A percentile compares a stretch with the other conserved stretches of the same genome.
Evolutionary conservation across 2,797 vertebrate species (phyloP).

Genomic region (Pterois miles): DNA sequence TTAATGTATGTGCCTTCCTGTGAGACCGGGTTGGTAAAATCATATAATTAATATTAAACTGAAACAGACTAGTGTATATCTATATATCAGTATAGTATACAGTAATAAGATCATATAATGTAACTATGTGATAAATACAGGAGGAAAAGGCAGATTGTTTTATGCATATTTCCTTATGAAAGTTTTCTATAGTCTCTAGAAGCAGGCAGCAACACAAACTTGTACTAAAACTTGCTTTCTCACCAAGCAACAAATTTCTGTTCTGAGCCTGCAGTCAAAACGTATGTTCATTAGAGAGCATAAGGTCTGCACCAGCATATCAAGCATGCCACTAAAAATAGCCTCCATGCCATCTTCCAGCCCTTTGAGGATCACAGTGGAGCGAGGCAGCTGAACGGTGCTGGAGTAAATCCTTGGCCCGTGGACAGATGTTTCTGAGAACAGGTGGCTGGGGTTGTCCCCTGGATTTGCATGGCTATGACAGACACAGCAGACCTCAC

Average conservation of each 20-base stretch:
- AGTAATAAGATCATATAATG: not conserved
- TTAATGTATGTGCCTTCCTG: too few species aligned
- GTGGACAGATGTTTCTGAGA: slow-evolving; percentile 81
- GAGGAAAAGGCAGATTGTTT: not conserved
- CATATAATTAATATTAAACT: slow-evolving; percentile 9
- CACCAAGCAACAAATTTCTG: slow-evolving; percentile 28
- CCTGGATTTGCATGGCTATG: slow-evolving; percentile 83
- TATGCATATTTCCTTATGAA: not conserved
- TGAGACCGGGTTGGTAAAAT: too few species aligned
- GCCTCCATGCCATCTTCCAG: slow-evolving; percentile 55
- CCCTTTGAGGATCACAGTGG: slow-evolving; percentile 74
- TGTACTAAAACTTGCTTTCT: not conserved
- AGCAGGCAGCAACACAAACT: not conserved
- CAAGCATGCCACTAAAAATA: slow-evolving; percentile 73
- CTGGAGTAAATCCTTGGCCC: slow-evolving; percentile 64
- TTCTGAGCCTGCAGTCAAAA: slow-evolving; percentile 23
- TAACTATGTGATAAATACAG: not conserved
- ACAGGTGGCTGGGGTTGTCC: slow-evolving; percentile 84
- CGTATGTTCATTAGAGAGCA: slow-evolving; percentile 70
- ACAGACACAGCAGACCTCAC: slow-evolving; percentile 82
- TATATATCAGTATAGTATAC: not conserved
- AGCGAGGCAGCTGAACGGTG: slow-evolving; percentile 74
- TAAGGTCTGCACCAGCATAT: slow-evolving; percentile 62
- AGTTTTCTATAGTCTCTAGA: not conserved
- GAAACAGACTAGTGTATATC: not conserved